Evolutionary conservation across 2,113 vertebrate species (phyloP).

Genomic region (Malaclemys terrapin): DNA sequence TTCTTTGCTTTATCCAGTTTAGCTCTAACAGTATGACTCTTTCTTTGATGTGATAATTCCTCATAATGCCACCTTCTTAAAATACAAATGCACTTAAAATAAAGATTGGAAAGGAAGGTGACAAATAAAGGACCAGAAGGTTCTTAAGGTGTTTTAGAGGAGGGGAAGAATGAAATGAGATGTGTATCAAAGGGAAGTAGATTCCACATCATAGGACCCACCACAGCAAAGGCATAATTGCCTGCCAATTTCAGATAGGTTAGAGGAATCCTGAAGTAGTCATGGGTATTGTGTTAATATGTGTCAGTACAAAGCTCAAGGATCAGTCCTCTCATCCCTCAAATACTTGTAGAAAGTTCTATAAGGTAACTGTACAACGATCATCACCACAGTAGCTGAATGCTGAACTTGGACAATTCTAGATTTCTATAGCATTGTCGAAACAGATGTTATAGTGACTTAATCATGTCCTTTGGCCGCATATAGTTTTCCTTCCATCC

Average conservation of each 20-base stretch:
- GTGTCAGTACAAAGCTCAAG: not conserved
- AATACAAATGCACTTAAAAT: not conserved
- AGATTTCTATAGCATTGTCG: not conserved
- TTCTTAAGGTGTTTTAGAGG: not conserved
- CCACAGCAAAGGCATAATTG: fast-evolving
- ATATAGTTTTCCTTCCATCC: not conserved
- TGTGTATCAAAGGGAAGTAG: not conserved
- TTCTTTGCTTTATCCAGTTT: not conserved
- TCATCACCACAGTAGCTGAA: fast-evolving
- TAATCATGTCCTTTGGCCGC: not conserved
- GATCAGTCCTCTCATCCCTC: not conserved
- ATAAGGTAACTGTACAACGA: not conserved
- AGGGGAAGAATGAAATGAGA: not conserved
- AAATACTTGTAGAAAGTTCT: not conserved
- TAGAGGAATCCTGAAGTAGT: not conserved
- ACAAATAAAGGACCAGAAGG: not conserved
- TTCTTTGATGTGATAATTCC: not conserved
- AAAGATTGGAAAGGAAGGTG: not conserved
- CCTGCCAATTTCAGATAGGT: not conserved
- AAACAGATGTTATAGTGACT: not conserved
- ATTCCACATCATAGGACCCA: not conserved
- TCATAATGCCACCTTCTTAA: not conserved
- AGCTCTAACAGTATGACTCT: not conserved
- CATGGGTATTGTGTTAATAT: not conserved
- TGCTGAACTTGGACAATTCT: not conserved